Percentiles rank a stretch among this genome's conserved stretches.
These are phyloP conservation scores for Temnopleurus reevesii DNA, from an alignment of 53 echinoderm and acorn worm genomes.

Conservation along the genomic window DNA sequence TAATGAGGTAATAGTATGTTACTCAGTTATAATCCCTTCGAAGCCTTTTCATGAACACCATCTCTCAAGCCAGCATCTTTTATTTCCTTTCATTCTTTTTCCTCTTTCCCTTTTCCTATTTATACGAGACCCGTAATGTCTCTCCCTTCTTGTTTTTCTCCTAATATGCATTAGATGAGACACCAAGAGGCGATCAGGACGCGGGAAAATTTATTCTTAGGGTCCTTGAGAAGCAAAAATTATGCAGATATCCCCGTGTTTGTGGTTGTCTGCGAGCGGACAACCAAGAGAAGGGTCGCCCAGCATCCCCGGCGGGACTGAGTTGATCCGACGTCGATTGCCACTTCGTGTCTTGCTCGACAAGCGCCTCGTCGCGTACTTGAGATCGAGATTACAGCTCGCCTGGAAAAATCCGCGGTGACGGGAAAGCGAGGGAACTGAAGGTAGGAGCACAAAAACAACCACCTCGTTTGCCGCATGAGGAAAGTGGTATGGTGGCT, in stretches of 20 bases:
- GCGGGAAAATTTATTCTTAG: conserved; percentile 33
- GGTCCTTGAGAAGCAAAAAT: conserved; percentile 18
- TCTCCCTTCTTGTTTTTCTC: background rate
- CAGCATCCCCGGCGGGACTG: background rate
- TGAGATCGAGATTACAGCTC: conserved; percentile 26
- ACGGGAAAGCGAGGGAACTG: background rate
- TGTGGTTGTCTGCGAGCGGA: background rate
- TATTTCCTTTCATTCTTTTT: too few relatives aligned
- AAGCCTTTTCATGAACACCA: too few relatives aligned
- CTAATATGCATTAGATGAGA: conserved; percentile 34
- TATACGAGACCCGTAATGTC: background rate
- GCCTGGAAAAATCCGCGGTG: background rate
- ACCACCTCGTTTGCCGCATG: background rate
- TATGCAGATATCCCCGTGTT: background rate
- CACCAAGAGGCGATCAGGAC: conserved; percentile 5
- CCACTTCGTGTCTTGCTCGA: background rate
- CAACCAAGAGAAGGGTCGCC: background rate
- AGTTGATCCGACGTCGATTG: conserved; percentile 6
- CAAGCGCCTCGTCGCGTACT: background rate
- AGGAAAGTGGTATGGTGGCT: background rate
- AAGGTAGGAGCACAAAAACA: background rate
- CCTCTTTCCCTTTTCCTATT: too few relatives aligned
- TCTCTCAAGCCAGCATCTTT: too few relatives aligned
- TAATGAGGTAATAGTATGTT: too few relatives aligned
- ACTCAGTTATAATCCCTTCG: too few relatives aligned